Evolutionary conservation across 2,113 vertebrate species (phyloP), one percentile per base, ranked within the genome.

Genomic region (Geothlypis trichas): DNA sequence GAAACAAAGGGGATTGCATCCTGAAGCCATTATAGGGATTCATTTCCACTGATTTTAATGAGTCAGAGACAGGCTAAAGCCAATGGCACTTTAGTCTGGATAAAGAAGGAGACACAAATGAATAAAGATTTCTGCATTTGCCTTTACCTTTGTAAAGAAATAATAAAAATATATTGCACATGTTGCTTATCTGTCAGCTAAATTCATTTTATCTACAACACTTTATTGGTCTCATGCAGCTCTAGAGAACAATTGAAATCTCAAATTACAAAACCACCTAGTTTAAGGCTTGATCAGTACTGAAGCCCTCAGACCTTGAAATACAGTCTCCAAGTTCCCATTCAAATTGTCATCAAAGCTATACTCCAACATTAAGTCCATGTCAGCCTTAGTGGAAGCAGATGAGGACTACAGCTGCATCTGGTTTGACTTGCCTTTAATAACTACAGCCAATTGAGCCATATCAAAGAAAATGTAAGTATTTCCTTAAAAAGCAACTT

Each of bases 321-420:
- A 92, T 83, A 87, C 69, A 92, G 92, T 80, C 92, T 96, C 96
- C 59, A 31, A 95, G 87, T 95, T 96, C 89, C 87, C 91, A 96
- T 96, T 96, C 89, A 79, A 79, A 96, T 95, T 96, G 96, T 94
- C 95, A 96, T 96, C 92, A 95, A 97, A 95, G 89, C 80, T 74
- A 58, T 73, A 92, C 86, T 95, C 93, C 94, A 91, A 33, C 86
- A 84, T 94, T 93, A 92, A 89, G 83, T 69, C 86, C 76, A 73
- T 93, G 73, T 95, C 96, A 95, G 94, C 77, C 61, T 95, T 96
- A 96, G 94, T 95, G 96, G 77, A 97, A 96, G 94, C 94, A 96
- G 96, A 96, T 96, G 96, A 95, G 66, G 71, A 82, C 69, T 76
- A 47, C 62, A 87, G 67, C 69, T 2, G 42, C 92, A 96, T 92